Percentiles rank a stretch among this genome's conserved stretches.
Evolutionary conservation across 2,113 vertebrate species (phyloP).

Genomic region (Carollia perspicillata): DNA sequence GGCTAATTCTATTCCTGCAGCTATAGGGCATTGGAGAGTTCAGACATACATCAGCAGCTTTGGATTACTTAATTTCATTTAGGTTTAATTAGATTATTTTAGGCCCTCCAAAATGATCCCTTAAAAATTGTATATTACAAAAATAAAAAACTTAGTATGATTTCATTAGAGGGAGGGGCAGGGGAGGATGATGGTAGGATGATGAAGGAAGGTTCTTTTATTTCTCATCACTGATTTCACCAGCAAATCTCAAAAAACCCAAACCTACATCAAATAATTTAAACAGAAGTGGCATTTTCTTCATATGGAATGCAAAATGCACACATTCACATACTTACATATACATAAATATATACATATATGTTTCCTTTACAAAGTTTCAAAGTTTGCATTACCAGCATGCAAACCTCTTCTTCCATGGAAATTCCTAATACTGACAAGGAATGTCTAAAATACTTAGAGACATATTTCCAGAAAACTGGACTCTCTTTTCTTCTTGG

Average conservation of each 20-base stretch:
- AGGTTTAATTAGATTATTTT: conserved; percentile 64
- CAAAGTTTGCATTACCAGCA: conserved; percentile 83
- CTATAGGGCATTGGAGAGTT: conserved; percentile 55
- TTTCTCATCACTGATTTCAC: conserved; percentile 68
- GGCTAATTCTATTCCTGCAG: conserved; percentile 59
- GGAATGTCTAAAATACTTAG: conserved; percentile 83
- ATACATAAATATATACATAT: conserved; percentile 84
- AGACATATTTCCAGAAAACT: conserved; percentile 69
- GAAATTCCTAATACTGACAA: conserved; percentile 81
- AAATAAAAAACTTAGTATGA: conserved; percentile 47
- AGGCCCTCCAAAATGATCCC: conserved; percentile 63
- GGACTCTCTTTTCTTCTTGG: conserved; percentile 66
- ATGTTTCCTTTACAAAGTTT: conserved; percentile 79
- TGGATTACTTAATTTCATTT: conserved; percentile 62
- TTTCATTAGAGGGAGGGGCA: conserved; percentile 61
- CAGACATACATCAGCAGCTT: conserved; percentile 57
- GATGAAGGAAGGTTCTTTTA: conserved; percentile 50
- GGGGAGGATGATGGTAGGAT: conserved; percentile 38
- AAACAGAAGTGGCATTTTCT: conserved; percentile 77
- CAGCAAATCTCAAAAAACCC: conserved; percentile 79
- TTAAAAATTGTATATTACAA: conserved; percentile 70
- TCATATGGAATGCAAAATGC: conserved; percentile 76
- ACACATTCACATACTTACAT: conserved; percentile 77
- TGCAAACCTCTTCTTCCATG: conserved; percentile 74
- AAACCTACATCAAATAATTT: conserved; percentile 83